Evolutionary conservation across 1,140 invertebrate genomes (phyloP), one percentile per base, ranked within the genome.

Genomic region (Gryllus bimaculatus): DNA sequence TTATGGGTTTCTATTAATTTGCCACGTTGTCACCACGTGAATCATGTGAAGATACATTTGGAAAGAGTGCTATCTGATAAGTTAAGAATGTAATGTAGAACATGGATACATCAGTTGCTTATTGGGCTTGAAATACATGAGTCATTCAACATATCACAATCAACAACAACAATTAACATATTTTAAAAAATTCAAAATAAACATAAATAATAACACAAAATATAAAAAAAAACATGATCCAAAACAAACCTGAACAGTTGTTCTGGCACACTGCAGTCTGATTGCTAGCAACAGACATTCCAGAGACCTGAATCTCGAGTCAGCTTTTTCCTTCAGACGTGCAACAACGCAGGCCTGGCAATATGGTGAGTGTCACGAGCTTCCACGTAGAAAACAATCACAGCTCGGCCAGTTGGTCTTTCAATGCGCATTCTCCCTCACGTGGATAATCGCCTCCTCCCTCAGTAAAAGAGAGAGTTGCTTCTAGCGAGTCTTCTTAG

Each of bases 201-300:
- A 39, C 26, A 39, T 39, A 39, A 39, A 39, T 39, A 39, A 39
- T 39, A 39, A 39, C 26, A 39, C 5, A 39, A 39, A 39, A 39
- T 39, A 2, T 39, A 39, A 39, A 39, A 39, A 39, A 39, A 39
- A 39, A 39, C 26, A 1, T 39, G 26, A 39, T 5, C 26, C 26
- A 39, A 39, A 39, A 54, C 48, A 66, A 7, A 89, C 90, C 93
- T 73, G 96, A 97, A 87, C 96, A 98, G 85, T 95, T 92, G 86
- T 97, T 97, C 83, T 98, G 95, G 83, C 96, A 98, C 75, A 96
- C 89, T 80, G 90, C 89, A 15, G 95, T 95, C 83, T 95, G 92
- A 76, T 96, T 88, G 80, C 90, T 90, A 47, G 90, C 87, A n/a
- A 95, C 90, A 8, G 92, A 89, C 47, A 93, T 88, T 77, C 93